Percentiles rank a stretch among this genome's conserved stretches.
These are phyloP conservation scores for Habropoda laboriosa DNA, from an alignment of 1,140 invertebrate species.

Conservation along the genomic window DNA sequence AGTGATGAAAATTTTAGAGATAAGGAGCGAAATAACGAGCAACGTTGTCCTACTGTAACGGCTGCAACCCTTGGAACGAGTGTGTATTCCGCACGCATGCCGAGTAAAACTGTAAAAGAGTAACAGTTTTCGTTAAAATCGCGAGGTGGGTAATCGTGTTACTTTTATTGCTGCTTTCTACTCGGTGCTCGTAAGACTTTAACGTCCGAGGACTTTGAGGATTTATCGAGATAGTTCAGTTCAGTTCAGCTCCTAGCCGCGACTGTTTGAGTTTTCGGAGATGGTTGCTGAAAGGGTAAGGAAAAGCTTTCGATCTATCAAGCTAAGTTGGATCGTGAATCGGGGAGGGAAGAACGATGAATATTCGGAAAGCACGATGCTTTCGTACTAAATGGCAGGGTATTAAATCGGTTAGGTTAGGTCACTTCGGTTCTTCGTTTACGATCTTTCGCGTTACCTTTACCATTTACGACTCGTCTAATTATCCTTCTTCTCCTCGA, in stretches of 20 bases:
- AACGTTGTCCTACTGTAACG: neutral
- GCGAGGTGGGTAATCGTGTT: neutral
- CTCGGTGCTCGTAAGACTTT: neutral
- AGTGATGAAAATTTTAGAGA: neutral
- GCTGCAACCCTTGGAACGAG: too few species aligned
- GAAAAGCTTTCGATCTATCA: too few species aligned
- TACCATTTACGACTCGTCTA: neutral
- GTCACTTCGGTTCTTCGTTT: neutral
- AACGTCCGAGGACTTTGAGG: neutral
- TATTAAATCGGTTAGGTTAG: conserved; percentile 17
- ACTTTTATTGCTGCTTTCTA: conserved; percentile 20
- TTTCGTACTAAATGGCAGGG: conserved; percentile 46
- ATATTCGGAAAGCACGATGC: too few species aligned
- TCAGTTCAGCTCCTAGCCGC: neutral
- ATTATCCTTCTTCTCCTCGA: neutral
- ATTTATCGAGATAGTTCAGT: neutral
- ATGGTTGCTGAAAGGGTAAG: neutral
- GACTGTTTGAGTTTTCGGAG: too few species aligned
- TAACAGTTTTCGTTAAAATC: neutral
- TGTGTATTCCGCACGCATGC: too few species aligned
- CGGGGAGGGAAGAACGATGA: too few species aligned
- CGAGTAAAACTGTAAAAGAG: too few species aligned
- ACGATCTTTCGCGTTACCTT: neutral
- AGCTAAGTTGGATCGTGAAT: too few species aligned
- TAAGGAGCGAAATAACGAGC: too few species aligned